Evolutionary conservation across 2,113 vertebrate genomes (phyloP).

Genomic region (Machaerirhynchus nigripectus): DNA sequence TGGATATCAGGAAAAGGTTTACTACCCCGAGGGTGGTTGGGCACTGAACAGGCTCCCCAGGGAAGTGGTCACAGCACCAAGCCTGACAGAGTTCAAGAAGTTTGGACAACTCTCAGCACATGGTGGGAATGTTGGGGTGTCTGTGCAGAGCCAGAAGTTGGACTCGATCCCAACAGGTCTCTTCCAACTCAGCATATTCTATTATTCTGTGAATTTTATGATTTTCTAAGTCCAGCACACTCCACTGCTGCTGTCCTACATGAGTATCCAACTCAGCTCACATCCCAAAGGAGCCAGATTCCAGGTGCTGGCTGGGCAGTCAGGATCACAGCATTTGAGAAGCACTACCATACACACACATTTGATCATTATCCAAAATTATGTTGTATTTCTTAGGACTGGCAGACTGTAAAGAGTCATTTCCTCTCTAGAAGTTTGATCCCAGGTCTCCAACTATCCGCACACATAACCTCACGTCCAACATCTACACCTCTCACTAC

Average conservation of each 20-base stretch:
- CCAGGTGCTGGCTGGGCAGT: background rate
- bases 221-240: background rate
- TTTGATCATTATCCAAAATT: background rate
- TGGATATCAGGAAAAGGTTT: background rate
- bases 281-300: background rate
- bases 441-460: background rate
- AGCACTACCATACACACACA: background rate
- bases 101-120: background rate
- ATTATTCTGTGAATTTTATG: background rate
- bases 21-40: background rate
- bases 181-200: background rate
- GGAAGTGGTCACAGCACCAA: background rate
- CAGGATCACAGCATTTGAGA: background rate
- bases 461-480: background rate
- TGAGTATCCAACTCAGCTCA: rapidly evolving
- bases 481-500: background rate
- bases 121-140: background rate
- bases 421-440: background rate
- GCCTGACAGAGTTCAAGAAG: background rate
- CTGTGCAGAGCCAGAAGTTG: background rate
- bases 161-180: background rate
- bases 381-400: background rate
- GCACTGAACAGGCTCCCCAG: background rate
- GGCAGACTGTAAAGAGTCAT: background rate
- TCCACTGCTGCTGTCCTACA: background rate